Base-by-base conservation (phyloP, 2,113 vertebrate genomes). In the Mola mola region DNA sequence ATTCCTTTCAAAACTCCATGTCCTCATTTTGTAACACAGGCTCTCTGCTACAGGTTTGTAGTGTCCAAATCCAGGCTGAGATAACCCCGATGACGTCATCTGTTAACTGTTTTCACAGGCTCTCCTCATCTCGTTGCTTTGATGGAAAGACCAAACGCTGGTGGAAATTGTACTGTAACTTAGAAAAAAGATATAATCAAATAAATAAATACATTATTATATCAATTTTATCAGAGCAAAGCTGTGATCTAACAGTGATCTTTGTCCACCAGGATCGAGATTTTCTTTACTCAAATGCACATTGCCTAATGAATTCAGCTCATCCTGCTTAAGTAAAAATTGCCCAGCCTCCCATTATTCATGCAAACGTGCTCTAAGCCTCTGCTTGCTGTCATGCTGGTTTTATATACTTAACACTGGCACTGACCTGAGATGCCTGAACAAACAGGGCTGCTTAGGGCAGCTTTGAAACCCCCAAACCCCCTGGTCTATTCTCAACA, bases 351-450 rank as follows among this genome's bases (percentile, higher is more conserved):
- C 1, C 11, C 50, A 58, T 72, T 41, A 76, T 56, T 55, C 47
- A 75, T 53, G 53, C 52, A 49, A 73, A 58, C 67, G 52, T 57
- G 59, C 46, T 57, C 15, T 17, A 58, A 69, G 55, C 47, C 70
- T 51, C 56, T 58, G 42, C 68, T 52, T 2, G 48, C 73, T 72
- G 78, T 84, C 82, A 64, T 20, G 17, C 76, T 71, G 81, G 46
- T 68, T 77, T 81, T 84, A 79, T 89, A 33, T 88, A 41, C 59
- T 84, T 81, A 84, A 79, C 83, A 85, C 67, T 81, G 81, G 81
- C 84, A 79, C 74, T 87, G 85, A 86, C 85, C 85, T 86, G 63
- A 71, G 82, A 84, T 72, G 61, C 75, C 78, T 69, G 77, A 84
- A 83, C 83, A 87, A 90, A 87, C 80, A 85, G 52, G 41, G 57